Base-by-base conservation (phyloP, 2,113 vertebrate species). In the Pitta sordida region DNA sequence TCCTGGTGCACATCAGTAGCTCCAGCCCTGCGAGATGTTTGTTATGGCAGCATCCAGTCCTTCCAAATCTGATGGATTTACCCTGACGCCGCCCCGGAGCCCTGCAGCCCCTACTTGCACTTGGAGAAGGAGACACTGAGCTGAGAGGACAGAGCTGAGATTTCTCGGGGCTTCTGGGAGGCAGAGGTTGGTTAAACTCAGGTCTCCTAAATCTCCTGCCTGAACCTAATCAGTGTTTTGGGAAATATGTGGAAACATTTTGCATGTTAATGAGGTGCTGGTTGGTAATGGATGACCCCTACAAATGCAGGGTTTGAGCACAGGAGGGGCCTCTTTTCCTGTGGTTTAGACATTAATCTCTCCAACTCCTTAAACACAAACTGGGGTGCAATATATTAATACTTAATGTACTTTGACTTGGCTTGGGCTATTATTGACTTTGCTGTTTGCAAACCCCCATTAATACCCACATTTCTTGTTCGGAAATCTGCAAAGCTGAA, bases 41-140 rank as follows among this genome's bases (percentile, higher is more conserved):
- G 1, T 27, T 27, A 5, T 5, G 34, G 75, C 37, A 92, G 68
- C 62, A 79, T 13, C 63, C 56, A 53, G 34, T 11, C 59, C 70
- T 58, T 37, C 9, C 17, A 62, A 16, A 43, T 11, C 3, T 29
- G 29, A 20, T 3, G 32, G 64, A 43, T 88, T 67, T 41, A 7
- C 70, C 80, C 67, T 11, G 43, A 63, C 0, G 2, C 51, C 56
- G 6, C 53, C 64, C 55, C 0, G 0, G 46, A 43, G 70, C 52
- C 2, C 81, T 13, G 27, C 22, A 76, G 48, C 36, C 41, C 27
- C 71, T 48, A 1, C 9, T 27, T 34, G 69, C 52, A 13, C n/a
- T 1, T 4, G 55, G 36, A 67, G 36, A 34, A 81, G 59, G 10
- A 68, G 83, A 56, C 22, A 2, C 70, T 30, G 71, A 75, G 71